Conservation (phyloP, 2,888 invertebrate genomes). For the Plebejus argus region DNA sequence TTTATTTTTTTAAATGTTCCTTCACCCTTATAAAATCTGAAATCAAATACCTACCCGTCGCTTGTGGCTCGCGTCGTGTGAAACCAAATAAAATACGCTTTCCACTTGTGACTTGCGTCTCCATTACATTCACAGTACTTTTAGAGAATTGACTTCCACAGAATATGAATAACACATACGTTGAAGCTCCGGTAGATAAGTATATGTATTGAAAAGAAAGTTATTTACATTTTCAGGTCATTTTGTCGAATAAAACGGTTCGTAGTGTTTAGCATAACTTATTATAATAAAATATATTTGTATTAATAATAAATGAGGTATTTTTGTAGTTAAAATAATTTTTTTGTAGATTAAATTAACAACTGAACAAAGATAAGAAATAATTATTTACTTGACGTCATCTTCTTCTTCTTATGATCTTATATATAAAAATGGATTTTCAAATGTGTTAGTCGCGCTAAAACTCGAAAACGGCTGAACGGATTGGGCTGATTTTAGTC, state of each 20-base stretch:
- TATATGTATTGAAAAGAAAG: conserved; percentile 1
- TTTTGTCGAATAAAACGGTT: neutral
- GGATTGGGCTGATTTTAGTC: too few relatives aligned
- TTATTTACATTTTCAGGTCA: neutral
- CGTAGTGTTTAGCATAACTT: neutral
- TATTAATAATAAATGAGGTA: neutral
- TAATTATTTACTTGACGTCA: too few relatives aligned
- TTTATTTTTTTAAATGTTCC: too few relatives aligned
- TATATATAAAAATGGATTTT: too few relatives aligned
- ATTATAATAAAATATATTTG: too few relatives aligned
- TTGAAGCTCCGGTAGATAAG: conserved; percentile 38
- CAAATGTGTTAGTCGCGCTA: too few relatives aligned
- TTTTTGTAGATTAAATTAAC: too few relatives aligned
- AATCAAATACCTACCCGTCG: too few relatives aligned
- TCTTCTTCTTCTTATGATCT: too few relatives aligned
- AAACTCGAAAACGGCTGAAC: too few relatives aligned
- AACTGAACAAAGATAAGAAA: too few relatives aligned
- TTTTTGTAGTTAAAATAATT: neutral
- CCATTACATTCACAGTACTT: conserved; percentile 21
- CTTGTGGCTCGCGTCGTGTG: neutral
- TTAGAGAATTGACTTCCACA: conserved; percentile 46
- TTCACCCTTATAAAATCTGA: too few relatives aligned
- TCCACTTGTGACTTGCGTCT: neutral
- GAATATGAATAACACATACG: conserved; percentile 51
- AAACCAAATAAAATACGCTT: neutral